Conservation (phyloP, 2,113 vertebrate genomes). For the Speoplatyrhinus poulsoni region DNA sequence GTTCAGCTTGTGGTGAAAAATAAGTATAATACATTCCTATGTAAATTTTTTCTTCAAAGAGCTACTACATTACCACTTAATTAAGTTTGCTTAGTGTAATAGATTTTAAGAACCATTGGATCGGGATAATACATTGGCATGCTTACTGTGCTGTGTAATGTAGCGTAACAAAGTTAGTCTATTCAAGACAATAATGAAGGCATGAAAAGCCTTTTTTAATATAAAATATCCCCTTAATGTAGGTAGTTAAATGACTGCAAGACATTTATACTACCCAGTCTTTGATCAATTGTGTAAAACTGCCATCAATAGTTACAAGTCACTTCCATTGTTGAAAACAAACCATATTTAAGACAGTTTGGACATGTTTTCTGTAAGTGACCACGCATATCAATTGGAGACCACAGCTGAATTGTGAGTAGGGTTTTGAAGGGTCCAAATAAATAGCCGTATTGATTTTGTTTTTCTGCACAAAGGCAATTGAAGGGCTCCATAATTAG, state of each 20-base stretch:
- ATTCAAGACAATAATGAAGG: conserved; percentile 17
- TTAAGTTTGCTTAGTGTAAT: conserved; percentile 24
- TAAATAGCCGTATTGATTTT: conserved; percentile 8
- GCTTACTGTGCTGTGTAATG: conserved; percentile 26
- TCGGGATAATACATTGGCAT: conserved; percentile 33
- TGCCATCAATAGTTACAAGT: conserved; percentile 36
- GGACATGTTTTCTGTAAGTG: conserved; percentile 37
- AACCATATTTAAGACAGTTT: conserved; percentile 27
- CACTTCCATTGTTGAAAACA: conserved; percentile 31
- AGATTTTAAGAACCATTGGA: conserved; percentile 23
- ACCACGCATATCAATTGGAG: conserved; percentile 13
- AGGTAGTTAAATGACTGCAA: conserved; percentile 14
- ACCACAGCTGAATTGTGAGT: conserved; percentile 43
- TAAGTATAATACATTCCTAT: conserved; percentile 9
- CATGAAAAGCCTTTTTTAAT: conserved; percentile 14
- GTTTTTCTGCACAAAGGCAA: conserved; percentile 9
- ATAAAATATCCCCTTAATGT: conserved; percentile 14
- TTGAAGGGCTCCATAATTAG: background rate
- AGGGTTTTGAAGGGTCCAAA: conserved; percentile 34
- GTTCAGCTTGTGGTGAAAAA: conserved; percentile 51
- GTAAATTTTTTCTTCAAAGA: background rate
- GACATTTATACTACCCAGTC: conserved; percentile 22
- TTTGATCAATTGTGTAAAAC: conserved; percentile 35
- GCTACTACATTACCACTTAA: background rate
- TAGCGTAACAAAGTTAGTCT: conserved; percentile 21